These are phyloP conservation scores for Ceratotherium simum DNA, from an alignment of 2,113 vertebrate genomes.

Conservation along the genomic window DNA sequence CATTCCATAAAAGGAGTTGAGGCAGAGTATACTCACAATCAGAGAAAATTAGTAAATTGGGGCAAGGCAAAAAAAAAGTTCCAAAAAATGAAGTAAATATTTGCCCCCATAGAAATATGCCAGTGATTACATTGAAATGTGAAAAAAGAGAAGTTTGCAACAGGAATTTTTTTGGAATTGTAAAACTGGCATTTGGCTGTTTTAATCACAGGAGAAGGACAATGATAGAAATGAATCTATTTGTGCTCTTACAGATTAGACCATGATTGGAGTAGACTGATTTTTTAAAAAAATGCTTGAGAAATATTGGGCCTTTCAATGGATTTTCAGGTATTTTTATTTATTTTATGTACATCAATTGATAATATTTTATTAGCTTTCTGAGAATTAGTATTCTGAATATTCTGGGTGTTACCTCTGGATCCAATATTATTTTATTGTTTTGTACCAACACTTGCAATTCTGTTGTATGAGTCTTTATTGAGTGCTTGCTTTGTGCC, in stretches of 20 bases:
- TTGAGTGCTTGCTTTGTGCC: slow-evolving; percentile 34
- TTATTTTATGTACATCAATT: slow-evolving; percentile 20
- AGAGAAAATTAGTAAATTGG: slow-evolving; percentile 33
- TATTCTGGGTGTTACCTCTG: slow-evolving; percentile 30
- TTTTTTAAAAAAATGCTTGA: slow-evolving; percentile 10
- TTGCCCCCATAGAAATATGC: neutral
- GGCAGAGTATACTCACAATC: neutral
- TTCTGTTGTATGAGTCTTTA: slow-evolving; percentile 7
- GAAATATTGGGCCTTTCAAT: neutral
- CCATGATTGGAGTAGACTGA: neutral
- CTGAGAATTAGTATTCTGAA: slow-evolving; percentile 40
- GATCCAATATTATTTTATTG: slow-evolving; percentile 47
- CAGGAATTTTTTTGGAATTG: neutral
- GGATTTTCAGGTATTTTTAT: slow-evolving; percentile 28
- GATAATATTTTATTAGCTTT: slow-evolving; percentile 31
- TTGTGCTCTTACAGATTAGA: neutral
- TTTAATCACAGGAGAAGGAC: neutral
- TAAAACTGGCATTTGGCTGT: slow-evolving; percentile 7
- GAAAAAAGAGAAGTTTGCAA: neutral
- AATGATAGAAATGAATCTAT: neutral
- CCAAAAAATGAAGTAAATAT: slow-evolving; percentile 55
- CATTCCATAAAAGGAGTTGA: slow-evolving; percentile 34
- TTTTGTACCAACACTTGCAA: slow-evolving; percentile 15
- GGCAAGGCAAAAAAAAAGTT: neutral
- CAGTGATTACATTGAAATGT: slow-evolving; percentile 34